These are phyloP conservation scores for Diorhabda elongata DNA, from an alignment of 1,140 invertebrate genomes.

Conservation along the genomic window DNA sequence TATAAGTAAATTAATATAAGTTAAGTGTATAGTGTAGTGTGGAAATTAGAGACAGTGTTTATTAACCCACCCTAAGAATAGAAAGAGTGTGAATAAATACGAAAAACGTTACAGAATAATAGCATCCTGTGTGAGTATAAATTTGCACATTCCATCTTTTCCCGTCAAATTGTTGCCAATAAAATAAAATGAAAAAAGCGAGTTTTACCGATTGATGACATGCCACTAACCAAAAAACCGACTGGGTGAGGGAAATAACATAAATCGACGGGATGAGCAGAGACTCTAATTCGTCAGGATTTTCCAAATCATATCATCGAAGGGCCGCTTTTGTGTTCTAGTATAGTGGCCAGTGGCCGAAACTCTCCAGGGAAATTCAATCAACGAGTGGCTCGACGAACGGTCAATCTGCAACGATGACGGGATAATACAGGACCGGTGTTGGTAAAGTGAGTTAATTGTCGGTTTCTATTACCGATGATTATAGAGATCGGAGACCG, in stretches of 20 bases:
- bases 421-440: neutral
- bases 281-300: constrained; percentile 40
- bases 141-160: too few relatives aligned
- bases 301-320: constrained; percentile 40
- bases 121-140: too few relatives aligned
- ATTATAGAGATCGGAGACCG: neutral
- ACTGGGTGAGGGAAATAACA: constrained; percentile 20
- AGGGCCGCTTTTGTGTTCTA: constrained; percentile 30
- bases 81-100: too few relatives aligned
- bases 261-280: constrained; percentile 28
- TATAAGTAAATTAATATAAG: too few relatives aligned
- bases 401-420: constrained; percentile 29
- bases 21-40: too few relatives aligned
- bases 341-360: constrained; percentile 27
- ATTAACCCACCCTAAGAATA: too few relatives aligned
- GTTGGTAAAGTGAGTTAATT: neutral
- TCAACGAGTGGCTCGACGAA: constrained; percentile 29
- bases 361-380: constrained; percentile 37
- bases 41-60: too few relatives aligned
- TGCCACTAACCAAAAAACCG: constrained; percentile 12
- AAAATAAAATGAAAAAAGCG: neutral
- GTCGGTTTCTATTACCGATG: neutral
- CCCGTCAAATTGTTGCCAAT: too few relatives aligned
- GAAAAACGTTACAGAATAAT: too few relatives aligned
- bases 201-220: constrained; percentile 4